These are phyloP conservation scores for Stramonita haemastoma DNA, from an alignment of 2,888 invertebrate genomes.

Conservation along the genomic window DNA sequence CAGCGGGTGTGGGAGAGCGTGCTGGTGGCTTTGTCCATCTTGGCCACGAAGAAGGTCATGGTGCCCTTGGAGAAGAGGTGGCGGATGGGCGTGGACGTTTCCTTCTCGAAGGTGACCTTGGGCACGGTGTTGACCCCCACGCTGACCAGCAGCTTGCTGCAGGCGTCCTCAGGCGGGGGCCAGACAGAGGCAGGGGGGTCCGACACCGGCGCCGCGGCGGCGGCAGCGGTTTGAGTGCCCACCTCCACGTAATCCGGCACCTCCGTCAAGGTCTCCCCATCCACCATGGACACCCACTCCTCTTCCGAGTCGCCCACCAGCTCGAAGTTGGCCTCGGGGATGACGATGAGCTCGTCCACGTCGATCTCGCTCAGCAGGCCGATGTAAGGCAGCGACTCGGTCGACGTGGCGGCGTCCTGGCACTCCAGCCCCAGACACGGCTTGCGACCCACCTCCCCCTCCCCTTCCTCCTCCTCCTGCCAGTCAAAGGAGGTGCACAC, in stretches of 20 bases:
- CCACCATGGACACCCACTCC: constrained; percentile 60
- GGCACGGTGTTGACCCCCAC: constrained; percentile 67
- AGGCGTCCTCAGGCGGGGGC: not conserved
- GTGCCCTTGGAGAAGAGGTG: constrained; percentile 66
- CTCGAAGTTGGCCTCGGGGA: constrained; percentile 64
- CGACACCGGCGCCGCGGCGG: too few relatives aligned
- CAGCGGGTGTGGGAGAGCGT: constrained; percentile 53
- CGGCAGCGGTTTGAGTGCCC: constrained; percentile 59
- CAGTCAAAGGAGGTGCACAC: constrained; percentile 63
- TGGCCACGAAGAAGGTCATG: constrained; percentile 65
- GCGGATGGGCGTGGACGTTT: constrained; percentile 65
- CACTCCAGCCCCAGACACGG: constrained; percentile 43
- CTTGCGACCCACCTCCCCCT: too few relatives aligned
- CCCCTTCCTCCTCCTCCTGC: constrained; percentile 49
- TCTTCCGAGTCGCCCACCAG: constrained; percentile 50
- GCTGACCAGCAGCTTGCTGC: constrained; percentile 52
- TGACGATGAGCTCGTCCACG: constrained; percentile 69
- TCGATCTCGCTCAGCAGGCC: constrained; percentile 69
- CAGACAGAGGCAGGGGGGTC: not conserved
- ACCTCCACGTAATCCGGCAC: constrained; percentile 54
- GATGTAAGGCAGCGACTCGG: constrained; percentile 70
- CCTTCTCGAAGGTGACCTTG: constrained; percentile 67
- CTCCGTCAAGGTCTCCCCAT: constrained; percentile 61
- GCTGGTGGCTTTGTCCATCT: constrained; percentile 67
- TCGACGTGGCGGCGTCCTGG: constrained; percentile 68